These are phyloP conservation scores for Heliconius melpomene DNA, from an alignment of 1,140 invertebrate species.

Conservation along the genomic window DNA sequence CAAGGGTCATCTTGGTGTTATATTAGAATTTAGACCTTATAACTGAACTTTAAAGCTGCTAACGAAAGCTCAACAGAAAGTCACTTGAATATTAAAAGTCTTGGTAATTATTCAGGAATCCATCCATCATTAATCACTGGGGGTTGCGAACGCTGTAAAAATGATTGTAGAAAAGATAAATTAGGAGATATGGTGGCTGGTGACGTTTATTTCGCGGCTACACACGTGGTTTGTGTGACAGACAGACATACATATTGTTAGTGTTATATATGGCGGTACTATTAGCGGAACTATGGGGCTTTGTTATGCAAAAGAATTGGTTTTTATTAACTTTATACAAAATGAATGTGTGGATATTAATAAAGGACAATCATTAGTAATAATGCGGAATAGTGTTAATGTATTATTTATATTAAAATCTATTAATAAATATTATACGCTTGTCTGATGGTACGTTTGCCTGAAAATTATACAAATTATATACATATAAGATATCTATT, in stretches of 20 bases:
- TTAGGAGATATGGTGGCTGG: constrained; percentile 61
- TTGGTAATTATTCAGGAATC: constrained; percentile 81
- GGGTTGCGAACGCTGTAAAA: constrained; percentile 77
- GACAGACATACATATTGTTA: constrained; percentile 54
- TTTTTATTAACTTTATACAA: background rate
- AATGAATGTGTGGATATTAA: background rate
- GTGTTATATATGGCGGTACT: constrained; percentile 53
- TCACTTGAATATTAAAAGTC: constrained; percentile 81
- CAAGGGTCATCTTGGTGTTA: constrained; percentile 68
- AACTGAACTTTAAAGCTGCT: constrained; percentile 39
- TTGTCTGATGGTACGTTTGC: background rate
- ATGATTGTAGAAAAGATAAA: constrained; percentile 79
- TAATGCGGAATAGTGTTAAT: background rate
- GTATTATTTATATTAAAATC: constrained; percentile 7
- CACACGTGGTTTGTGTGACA: constrained; percentile 61
- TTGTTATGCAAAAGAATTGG: constrained; percentile 11
- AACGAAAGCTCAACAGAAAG: constrained; percentile 47
- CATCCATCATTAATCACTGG: constrained; percentile 80
- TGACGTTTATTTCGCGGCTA: constrained; percentile 68
- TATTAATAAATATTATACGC: constrained; percentile 6
- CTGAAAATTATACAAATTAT: background rate
- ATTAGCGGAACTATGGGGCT: background rate
- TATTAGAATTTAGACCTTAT: constrained; percentile 57
- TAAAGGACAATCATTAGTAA: background rate
- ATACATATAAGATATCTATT: too few relatives aligned